Evolutionary conservation across 2,888 invertebrate species (phyloP).

Genomic region (Brachyptera risi): DNA sequence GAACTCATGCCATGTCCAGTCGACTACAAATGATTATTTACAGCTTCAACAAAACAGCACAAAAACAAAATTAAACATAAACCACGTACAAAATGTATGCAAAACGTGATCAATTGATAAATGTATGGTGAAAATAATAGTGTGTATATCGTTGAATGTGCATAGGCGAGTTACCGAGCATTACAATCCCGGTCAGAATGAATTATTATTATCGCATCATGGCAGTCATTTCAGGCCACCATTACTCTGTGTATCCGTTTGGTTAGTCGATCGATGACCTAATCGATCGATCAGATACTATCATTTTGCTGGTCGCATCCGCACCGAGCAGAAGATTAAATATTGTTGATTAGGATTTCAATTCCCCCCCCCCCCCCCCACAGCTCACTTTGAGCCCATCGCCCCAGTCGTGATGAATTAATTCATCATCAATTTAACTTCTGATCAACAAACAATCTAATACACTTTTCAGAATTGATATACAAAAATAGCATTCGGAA

Average conservation of each 20-base stretch:
- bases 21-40: no score
- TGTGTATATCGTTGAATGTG: background rate
- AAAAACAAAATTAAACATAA: no score
- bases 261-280: background rate
- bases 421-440: no score
- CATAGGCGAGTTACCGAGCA: background rate
- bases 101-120: constrained; percentile 4
- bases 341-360: constrained; percentile 6
- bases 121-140: background rate
- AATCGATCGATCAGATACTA: constrained; percentile 5
- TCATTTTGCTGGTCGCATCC: background rate
- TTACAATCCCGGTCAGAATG: background rate
- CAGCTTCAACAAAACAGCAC: no score
- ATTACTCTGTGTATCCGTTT: constrained; percentile 11
- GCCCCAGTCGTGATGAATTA: no score
- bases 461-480: no score
- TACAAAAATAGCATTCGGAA: no score
- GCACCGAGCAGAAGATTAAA: constrained; percentile 13
- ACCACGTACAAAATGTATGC: background rate
- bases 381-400: background rate
- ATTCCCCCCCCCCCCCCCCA: background rate
- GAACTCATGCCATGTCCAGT: no score
- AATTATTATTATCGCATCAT: background rate
- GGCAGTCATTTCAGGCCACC: background rate
- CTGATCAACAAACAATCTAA: no score